phyloP scores from a whole-genome alignment of 2,888 invertebrate species.

The Sphecodes monilicornis region DNA sequence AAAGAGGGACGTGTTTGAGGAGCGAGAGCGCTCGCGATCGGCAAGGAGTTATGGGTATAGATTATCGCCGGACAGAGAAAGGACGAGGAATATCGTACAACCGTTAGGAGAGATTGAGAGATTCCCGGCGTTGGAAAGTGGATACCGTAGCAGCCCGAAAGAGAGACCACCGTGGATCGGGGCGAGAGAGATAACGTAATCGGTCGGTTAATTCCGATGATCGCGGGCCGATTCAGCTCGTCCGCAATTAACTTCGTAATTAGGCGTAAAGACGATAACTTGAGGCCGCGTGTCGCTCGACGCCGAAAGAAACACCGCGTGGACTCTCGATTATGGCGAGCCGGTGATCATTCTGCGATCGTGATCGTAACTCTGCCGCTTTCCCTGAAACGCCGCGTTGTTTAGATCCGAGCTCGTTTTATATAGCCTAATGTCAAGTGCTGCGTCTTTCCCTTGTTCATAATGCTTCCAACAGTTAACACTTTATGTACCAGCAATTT shows the following conservation, averaged over 20 bases:
- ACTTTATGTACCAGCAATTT: too few relatives aligned
- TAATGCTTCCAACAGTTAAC: too few relatives aligned
- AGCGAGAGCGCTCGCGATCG: constrained; percentile 38
- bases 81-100: constrained; percentile 58
- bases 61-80: constrained; percentile 62
- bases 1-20: neutral
- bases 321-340: constrained; percentile 52
- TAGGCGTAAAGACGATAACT: constrained; percentile 71
- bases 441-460: too few relatives aligned
- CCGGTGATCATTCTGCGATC: constrained; percentile 49
- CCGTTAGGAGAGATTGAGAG: constrained; percentile 71
- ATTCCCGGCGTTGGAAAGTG: constrained; percentile 57
- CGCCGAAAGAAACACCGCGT: constrained; percentile 13
- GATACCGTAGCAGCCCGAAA: constrained; percentile 18
- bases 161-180: neutral
- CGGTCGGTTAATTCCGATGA: constrained; percentile 65
- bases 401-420: constrained; percentile 49
- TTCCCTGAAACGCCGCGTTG: constrained; percentile 39
- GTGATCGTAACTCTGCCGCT: constrained; percentile 59
- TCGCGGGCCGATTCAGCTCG: constrained; percentile 40
- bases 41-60: constrained; percentile 65
- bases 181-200: constrained; percentile 61
- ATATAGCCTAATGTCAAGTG: constrained; percentile 60
- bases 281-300: constrained; percentile 15
- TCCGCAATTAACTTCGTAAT: constrained; percentile 67